Conservation (phyloP, 2,113 vertebrate species). For the Ceuthmochares aereus region DNA sequence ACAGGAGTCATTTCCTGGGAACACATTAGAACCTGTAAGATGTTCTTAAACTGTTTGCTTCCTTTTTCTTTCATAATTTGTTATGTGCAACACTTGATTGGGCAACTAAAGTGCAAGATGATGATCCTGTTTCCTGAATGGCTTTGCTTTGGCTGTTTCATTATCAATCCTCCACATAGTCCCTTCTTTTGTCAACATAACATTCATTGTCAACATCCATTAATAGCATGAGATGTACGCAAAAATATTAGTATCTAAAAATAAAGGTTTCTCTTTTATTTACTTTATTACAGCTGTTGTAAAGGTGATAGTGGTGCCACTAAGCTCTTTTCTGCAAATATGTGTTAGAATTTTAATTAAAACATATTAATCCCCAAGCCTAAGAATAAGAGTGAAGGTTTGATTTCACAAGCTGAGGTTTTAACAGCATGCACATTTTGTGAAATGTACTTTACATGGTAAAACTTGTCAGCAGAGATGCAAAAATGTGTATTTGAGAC, state of each 20-base stretch:
- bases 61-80: not conserved
- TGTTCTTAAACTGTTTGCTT: not conserved
- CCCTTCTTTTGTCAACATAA: not conserved
- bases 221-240: not conserved
- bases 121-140: not conserved
- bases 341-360: not conserved
- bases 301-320: not conserved
- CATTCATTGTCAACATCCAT: not conserved
- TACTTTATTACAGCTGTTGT: not conserved
- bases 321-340: not conserved
- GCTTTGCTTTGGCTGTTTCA: not conserved
- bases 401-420: not conserved
- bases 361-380: not conserved
- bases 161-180: not conserved
- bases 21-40: not conserved
- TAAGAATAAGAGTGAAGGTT: not conserved
- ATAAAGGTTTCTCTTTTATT: not conserved
- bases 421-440: not conserved
- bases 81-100: not conserved
- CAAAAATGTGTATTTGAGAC: not conserved
- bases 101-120: not conserved
- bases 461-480: not conserved
- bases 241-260: not conserved
- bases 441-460: not conserved
- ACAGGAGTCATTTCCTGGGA: not conserved